Evolutionary conservation across 2,888 invertebrate genomes (phyloP), one percentile per base, ranked within the genome.

Genomic region (Drosophila vallismaia): DNA sequence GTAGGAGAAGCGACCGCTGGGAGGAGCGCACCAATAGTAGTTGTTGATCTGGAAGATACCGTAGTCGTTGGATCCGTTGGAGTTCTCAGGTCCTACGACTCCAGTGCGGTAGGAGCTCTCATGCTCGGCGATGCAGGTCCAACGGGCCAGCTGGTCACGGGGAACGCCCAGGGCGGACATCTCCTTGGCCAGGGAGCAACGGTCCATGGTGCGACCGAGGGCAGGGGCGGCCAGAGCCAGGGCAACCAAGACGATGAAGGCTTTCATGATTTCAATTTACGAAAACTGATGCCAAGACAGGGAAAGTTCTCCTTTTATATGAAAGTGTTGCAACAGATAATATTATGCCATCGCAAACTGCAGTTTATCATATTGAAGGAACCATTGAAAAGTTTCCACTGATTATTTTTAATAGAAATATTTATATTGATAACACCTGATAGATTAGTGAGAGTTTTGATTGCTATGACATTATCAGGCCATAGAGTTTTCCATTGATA

Each of bases 11-110:
- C 73, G 72, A 19, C 86, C 81, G 40, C 49, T 71, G 29, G 66
- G 64, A 49, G 88, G 83, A 48, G 82, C 59, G 64, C 91, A 91
- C 91, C 91, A 91, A 72, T 84, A 90, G 51, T 75, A 75, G 72
- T 89, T 79, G 74, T 90, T 90, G 53, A 90, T 85, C 79, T 91
- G 91, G 75, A 90, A 91, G 58, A 91, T 76, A n/a, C 91, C 91
- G 64, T 85, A 92, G 77, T 92, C 92, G 44, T 79, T 80, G 57
- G 91, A 89, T 0, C 93, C 93, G 68, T 93, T 92, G 1, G 63
- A 76, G 83, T 93, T 93, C 0, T 89, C 71, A 2, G 89, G 90
- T 0, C 93, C 92, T 3, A 91, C 88, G 1, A 90, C 91, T 14
- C 90, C 75, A 0, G 93, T 93, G 45, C 92, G 91, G 44, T 91